Percentiles rank a stretch among this genome's conserved stretches.
Evolutionary conservation across 2,797 vertebrate genomes (phyloP).

Genomic region (Sitta carolinensis): DNA sequence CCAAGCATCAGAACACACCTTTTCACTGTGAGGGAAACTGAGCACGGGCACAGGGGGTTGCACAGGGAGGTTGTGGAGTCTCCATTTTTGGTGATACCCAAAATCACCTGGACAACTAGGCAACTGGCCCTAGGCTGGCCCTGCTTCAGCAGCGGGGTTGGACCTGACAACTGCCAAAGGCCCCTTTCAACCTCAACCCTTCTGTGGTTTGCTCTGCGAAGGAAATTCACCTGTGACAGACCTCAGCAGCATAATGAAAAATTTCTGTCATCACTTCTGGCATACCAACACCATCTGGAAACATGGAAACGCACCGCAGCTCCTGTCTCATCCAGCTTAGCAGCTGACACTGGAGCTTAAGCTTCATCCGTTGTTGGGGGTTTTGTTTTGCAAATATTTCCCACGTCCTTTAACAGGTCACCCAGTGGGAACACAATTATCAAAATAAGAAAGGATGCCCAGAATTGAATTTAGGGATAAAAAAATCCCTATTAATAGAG

Average conservation of each 20-base stretch:
- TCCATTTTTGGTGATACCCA: not conserved
- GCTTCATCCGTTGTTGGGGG: not conserved
- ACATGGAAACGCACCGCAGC: fast-evolving
- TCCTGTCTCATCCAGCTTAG: not conserved
- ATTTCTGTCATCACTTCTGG: not conserved
- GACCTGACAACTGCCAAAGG: not conserved
- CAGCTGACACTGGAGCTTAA: not conserved
- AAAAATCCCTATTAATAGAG: not conserved
- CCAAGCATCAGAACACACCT: not conserved
- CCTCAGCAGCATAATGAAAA: not conserved
- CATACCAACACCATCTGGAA: not conserved
- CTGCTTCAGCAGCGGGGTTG: not conserved
- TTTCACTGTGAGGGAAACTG: not conserved
- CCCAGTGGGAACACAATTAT: not conserved
- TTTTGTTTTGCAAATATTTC: not conserved
- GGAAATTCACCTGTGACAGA: not conserved
- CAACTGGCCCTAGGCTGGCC: not conserved
- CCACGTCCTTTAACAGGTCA: not conserved
- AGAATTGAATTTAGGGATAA: not conserved
- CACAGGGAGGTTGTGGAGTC: not conserved
- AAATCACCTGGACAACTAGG: not conserved
- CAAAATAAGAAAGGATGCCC: not conserved
- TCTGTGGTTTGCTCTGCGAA: not conserved
- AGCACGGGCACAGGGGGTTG: not conserved
- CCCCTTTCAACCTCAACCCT: not conserved